phyloP scores from a whole-genome alignment of 1,140 invertebrate species.

The Theocolax elegans region DNA sequence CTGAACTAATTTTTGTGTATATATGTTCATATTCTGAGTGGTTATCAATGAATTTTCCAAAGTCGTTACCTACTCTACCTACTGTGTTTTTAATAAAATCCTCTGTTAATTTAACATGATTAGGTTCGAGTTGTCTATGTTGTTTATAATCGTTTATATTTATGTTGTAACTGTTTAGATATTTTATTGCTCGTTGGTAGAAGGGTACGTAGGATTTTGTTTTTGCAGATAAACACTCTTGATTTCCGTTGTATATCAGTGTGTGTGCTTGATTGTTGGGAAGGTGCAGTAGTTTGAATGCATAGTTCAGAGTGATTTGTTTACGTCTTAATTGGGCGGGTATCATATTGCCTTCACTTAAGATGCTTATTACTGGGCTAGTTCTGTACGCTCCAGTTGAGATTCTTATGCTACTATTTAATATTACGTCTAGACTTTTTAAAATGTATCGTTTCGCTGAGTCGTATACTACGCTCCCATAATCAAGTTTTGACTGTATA shows the following conservation, averaged over 20 bases:
- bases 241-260: background rate
- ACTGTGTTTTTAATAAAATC: too few relatives aligned
- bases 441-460: background rate
- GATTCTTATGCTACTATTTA: background rate
- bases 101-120: too few relatives aligned
- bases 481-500: background rate
- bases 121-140: too few relatives aligned
- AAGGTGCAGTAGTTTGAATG: background rate
- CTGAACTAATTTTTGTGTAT: too few relatives aligned
- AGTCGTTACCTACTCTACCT: too few relatives aligned
- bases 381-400: background rate
- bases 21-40: too few relatives aligned
- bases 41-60: too few relatives aligned
- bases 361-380: background rate
- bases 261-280: background rate
- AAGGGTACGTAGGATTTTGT: background rate
- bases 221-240: background rate
- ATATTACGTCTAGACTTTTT: background rate
- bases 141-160: background rate
- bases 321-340: background rate
- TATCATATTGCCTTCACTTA: background rate
- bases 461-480: background rate
- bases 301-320: background rate
- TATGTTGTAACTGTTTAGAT: background rate
- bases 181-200: background rate